Evolutionary conservation across 2,797 vertebrate genomes (phyloP).

Genomic region (Cyclura pinguis): DNA sequence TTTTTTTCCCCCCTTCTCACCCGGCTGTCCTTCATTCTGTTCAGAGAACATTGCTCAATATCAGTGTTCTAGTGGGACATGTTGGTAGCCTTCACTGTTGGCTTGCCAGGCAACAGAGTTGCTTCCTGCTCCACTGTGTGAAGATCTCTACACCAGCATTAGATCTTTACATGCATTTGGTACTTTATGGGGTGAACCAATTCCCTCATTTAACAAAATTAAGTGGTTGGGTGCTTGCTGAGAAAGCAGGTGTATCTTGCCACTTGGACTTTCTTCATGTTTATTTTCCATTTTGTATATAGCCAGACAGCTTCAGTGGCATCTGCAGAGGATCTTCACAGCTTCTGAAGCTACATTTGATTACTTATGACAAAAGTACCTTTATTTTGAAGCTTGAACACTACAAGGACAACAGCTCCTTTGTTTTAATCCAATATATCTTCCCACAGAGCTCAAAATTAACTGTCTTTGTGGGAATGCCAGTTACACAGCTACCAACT

Average conservation of each 20-base stretch:
- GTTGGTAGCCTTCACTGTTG: slow-evolving; percentile 36
- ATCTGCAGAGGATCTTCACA: background rate
- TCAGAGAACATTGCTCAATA: slow-evolving; percentile 39
- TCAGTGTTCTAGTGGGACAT: slow-evolving; percentile 44
- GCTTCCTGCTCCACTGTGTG: slow-evolving; percentile 66
- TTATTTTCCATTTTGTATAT: background rate
- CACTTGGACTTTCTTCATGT: background rate
- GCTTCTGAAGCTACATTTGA: background rate
- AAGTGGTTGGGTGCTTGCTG: background rate
- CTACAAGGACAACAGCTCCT: background rate
- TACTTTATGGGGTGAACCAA: background rate
- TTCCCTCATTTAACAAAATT: background rate
- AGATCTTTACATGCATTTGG: slow-evolving; percentile 1
- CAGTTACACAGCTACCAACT: background rate
- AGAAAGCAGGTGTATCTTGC: background rate
- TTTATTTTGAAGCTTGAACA: slow-evolving; percentile 15
- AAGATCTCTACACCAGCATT: slow-evolving; percentile 62
- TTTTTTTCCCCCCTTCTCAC: background rate
- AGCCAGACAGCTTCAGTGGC: background rate
- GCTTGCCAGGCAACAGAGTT: slow-evolving; percentile 58
- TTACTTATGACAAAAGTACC: background rate
- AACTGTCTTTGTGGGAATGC: background rate
- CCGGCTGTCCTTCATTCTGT: background rate
- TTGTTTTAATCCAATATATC: background rate
- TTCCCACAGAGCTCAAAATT: background rate